phyloP scores from a whole-genome alignment of 2,113 vertebrate species.

The Deroptyus accipitrinus region DNA sequence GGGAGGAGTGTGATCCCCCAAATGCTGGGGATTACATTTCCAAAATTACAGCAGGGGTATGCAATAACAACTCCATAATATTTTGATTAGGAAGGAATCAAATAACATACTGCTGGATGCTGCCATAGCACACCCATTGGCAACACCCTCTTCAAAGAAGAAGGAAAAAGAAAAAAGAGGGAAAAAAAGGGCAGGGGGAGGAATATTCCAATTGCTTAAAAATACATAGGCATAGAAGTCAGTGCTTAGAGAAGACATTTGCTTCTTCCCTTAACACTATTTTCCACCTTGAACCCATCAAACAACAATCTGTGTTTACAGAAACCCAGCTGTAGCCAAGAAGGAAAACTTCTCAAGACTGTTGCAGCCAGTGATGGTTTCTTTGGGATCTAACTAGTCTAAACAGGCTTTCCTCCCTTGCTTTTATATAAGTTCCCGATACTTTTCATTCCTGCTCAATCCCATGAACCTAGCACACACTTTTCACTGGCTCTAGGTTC shows the following conservation, averaged over 20 bases:
- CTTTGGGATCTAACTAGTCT: background rate
- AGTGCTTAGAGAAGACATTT: background rate
- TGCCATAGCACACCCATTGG: background rate
- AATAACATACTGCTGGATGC: slow-evolving; percentile 25
- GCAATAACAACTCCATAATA: slow-evolving; percentile 42
- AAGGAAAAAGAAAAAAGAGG: background rate
- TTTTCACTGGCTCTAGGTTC: background rate
- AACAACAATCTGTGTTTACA: background rate
- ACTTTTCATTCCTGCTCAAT: background rate
- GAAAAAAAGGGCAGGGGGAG: background rate
- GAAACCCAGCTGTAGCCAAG: background rate
- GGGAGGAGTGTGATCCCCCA: slow-evolving; percentile 14
- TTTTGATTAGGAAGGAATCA: slow-evolving; percentile 45
- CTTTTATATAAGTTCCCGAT: background rate
- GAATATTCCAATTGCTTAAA: background rate
- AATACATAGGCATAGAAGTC: background rate
- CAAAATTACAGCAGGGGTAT: background rate
- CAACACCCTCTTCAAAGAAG: background rate
- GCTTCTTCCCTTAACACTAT: background rate
- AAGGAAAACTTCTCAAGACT: background rate
- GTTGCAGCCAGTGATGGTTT: rapidly evolving
- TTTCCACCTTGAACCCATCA: background rate
- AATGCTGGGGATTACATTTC: slow-evolving; percentile 18
- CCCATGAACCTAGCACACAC: background rate
- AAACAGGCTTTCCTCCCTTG: background rate